Percentiles rank a stretch among this genome's conserved stretches.
phyloP scores from a whole-genome alignment of 1,140 invertebrate genomes.

The Delia radicum region DNA sequence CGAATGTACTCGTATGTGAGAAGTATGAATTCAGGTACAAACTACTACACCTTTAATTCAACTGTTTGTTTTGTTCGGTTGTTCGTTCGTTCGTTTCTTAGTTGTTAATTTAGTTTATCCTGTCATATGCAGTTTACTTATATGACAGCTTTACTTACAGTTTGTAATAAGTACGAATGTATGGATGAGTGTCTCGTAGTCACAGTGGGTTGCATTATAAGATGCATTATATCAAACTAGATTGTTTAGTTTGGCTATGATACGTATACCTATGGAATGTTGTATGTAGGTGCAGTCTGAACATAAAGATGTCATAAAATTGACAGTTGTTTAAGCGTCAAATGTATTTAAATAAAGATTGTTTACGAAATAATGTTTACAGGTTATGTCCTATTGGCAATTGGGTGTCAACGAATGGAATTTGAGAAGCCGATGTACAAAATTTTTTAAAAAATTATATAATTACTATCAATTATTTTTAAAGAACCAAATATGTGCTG shows the following conservation, averaged over 20 bases:
- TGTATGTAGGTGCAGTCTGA: conserved; percentile 13
- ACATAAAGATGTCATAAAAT: conserved; percentile 19
- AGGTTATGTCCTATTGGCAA: too few relatives aligned
- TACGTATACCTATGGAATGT: neutral
- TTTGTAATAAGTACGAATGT: neutral
- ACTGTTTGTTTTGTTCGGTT: neutral
- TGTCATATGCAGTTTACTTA: neutral
- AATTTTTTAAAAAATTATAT: too few relatives aligned
- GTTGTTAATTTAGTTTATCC: neutral
- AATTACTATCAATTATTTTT: too few relatives aligned
- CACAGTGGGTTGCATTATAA: neutral
- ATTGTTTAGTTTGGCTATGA: too few relatives aligned
- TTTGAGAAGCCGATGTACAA: too few relatives aligned
- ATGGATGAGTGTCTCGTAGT: neutral
- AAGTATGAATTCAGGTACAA: neutral
- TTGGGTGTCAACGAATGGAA: too few relatives aligned
- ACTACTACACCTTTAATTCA: conserved; percentile 2
- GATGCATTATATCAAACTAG: neutral
- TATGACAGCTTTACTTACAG: conserved; percentile 1
- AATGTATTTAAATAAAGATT: neutral
- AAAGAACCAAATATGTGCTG: too few relatives aligned
- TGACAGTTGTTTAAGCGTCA: conserved; percentile 1
- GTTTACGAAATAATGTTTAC: neutral
- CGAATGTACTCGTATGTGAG: neutral
- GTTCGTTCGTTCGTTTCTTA: neutral